A percentile compares a stretch with the other conserved stretches of the same genome.
Evolutionary conservation across 2,888 invertebrate genomes (phyloP).

Genomic region (Stratiomys singularior): DNA sequence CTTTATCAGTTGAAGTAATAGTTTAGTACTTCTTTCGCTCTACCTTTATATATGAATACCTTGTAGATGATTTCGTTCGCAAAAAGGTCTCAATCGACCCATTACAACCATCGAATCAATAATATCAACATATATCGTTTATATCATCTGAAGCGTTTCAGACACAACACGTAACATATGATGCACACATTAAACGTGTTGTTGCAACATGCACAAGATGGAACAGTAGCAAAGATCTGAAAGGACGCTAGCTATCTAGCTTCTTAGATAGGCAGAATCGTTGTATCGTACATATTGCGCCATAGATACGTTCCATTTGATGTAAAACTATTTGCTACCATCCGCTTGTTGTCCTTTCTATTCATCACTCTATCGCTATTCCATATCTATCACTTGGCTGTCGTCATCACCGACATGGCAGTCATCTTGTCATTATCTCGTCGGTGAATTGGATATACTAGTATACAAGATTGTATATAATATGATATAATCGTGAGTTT

Average conservation of each 20-base stretch:
- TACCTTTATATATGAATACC: too few species aligned
- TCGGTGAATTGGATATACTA: not conserved
- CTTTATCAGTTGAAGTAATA: too few species aligned
- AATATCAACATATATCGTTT: constrained; percentile 14
- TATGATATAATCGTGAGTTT: constrained; percentile 12
- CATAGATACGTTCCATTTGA: not conserved
- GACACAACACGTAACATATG: not conserved
- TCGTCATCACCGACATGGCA: not conserved
- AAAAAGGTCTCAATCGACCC: not conserved
- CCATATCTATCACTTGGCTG: not conserved
- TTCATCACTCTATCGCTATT: not conserved
- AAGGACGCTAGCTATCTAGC: not conserved
- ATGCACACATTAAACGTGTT: not conserved
- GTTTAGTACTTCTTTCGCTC: too few species aligned
- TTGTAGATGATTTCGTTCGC: not conserved
- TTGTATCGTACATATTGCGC: too few species aligned
- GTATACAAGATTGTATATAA: not conserved
- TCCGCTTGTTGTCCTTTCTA: not conserved
- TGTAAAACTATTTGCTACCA: constrained; percentile 10
- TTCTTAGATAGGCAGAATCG: too few species aligned
- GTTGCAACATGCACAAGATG: not conserved
- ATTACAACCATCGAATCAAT: not conserved
- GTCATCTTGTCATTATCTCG: not conserved
- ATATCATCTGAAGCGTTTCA: constrained; percentile 4
- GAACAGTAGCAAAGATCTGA: not conserved